phyloP scores from a whole-genome alignment of 2,797 vertebrate species.

The Karalla daura region DNA sequence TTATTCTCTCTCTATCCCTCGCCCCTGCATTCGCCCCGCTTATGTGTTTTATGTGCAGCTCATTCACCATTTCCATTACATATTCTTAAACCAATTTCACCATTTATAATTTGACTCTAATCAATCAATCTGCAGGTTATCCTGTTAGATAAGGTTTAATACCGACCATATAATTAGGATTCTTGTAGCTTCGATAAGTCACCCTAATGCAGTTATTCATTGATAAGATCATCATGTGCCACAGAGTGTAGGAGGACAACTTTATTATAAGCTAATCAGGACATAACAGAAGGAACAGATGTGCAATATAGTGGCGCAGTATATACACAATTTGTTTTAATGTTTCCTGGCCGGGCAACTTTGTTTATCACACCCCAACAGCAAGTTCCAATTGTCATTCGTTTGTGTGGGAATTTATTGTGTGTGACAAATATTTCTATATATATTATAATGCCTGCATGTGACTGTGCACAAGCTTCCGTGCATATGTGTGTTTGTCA shows the following conservation, averaged over 20 bases:
- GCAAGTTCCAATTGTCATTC: background rate
- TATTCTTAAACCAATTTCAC: background rate
- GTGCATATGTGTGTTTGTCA: slow-evolving; percentile 31
- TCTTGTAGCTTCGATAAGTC: background rate
- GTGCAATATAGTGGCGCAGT: background rate
- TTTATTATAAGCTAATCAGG: background rate
- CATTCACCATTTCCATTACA: background rate
- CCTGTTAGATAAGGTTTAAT: background rate
- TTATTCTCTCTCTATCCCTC: background rate
- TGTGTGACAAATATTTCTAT: background rate
- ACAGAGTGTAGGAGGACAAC: background rate
- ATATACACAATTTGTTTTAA: background rate
- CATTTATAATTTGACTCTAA: background rate
- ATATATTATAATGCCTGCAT: background rate
- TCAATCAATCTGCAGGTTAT: background rate
- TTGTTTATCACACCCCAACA: background rate
- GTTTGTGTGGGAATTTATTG: background rate
- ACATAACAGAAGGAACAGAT: background rate
- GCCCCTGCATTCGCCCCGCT: background rate
- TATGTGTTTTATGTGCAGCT: too few species aligned
- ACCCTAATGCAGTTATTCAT: background rate
- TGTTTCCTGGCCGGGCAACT: background rate
- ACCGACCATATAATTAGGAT: background rate
- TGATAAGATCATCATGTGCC: background rate
- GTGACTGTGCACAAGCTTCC: background rate